Evolutionary conservation across 2,113 vertebrate species (phyloP).

Genomic region (Platysteira castanea): DNA sequence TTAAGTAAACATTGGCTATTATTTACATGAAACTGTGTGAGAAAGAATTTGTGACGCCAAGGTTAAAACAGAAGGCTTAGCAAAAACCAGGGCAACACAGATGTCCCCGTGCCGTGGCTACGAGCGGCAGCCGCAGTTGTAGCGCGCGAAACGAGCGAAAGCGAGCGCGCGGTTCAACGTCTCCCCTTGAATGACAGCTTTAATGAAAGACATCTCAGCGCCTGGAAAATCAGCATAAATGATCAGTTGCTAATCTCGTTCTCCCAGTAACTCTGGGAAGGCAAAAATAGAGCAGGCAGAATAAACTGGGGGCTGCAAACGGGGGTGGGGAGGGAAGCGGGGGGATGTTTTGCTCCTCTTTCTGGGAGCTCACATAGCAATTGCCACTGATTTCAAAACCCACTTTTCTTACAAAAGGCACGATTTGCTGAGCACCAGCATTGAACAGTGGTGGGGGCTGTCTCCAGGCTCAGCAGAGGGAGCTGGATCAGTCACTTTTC

Average conservation of each 20-base stretch:
- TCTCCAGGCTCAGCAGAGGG: neutral
- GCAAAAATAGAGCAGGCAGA: conserved; percentile 59
- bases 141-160: neutral
- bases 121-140: neutral
- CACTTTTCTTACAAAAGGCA: neutral
- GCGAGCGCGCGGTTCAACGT: neutral
- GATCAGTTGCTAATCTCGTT: conserved; percentile 62
- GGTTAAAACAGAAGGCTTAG: too few relatives aligned
- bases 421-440: neutral
- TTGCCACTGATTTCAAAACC: conserved; percentile 17
- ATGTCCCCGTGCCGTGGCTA: neutral
- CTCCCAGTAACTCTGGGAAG: conserved; percentile 43
- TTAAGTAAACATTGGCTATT: too few relatives aligned
- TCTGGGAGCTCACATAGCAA: conserved; percentile 12
- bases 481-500: neutral
- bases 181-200: conserved; percentile 42
- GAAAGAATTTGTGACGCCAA: too few relatives aligned
- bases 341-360: conserved; percentile 51
- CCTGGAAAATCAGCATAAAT: conserved; percentile 61
- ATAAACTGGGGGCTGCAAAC: conserved; percentile 51
- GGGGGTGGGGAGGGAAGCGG: conserved; percentile 16
- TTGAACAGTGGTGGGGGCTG: neutral
- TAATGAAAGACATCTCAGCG: conserved; percentile 45
- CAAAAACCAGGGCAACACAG: too few relatives aligned
- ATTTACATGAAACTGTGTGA: too few relatives aligned